Conservation (phyloP, 2,888 invertebrate species). For the Synanthedon vespiformis region DNA sequence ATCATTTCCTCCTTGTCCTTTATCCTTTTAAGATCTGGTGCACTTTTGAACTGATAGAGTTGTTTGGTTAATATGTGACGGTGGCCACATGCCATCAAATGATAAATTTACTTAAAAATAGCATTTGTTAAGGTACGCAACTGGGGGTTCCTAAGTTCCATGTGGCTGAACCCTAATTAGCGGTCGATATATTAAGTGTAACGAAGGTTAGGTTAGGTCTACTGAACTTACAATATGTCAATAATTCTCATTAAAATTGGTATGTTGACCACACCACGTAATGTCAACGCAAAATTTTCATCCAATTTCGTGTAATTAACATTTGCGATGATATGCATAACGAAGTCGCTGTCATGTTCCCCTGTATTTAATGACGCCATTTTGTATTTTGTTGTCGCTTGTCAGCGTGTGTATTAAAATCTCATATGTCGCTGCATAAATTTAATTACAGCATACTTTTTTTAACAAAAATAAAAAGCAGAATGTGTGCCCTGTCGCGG, state of each 20-base stretch:
- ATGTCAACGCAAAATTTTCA: not conserved
- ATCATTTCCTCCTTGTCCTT: no score
- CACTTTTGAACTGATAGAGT: no score
- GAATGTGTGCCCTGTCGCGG: no score
- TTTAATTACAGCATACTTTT: not conserved
- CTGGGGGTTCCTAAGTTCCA: no score
- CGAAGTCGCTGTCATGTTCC: not conserved
- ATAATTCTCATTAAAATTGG: not conserved
- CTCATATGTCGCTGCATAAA: not conserved
- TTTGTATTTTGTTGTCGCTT: not conserved
- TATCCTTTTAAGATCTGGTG: no score
- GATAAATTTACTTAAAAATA: no score
- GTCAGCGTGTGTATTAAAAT: not conserved
- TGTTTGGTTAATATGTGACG: no score
- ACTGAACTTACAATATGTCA: not conserved
- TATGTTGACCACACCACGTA: not conserved
- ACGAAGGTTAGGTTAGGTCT: not conserved
- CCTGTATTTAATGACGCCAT: not conserved
- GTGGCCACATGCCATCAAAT: no score
- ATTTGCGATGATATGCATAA: not conserved
- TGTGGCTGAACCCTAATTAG: not conserved
- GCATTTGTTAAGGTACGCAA: no score
- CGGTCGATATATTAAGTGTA: not conserved
- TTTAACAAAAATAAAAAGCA: no score
- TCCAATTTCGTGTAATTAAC: not conserved